A percentile compares a stretch with the other conserved stretches of the same genome.
Evolutionary conservation across 64 coral and sea anemone species (phyloP).

Genomic region (Dendronephthya gigantea): DNA sequence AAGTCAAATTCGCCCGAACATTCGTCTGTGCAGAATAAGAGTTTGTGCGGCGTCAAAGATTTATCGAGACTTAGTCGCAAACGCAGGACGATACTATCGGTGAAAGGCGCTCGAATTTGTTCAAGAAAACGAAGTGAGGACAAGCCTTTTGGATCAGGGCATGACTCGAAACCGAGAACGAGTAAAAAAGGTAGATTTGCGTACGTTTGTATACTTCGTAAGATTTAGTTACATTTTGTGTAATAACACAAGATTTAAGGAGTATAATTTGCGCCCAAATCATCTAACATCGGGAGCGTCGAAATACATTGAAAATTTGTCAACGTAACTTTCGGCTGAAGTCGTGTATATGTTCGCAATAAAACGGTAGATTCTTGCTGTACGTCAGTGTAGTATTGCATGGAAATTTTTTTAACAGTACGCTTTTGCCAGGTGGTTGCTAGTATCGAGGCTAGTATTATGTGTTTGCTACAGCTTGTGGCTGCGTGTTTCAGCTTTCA

Average conservation of each 20-base stretch:
- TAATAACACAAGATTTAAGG: too few species aligned
- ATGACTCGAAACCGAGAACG: neutral
- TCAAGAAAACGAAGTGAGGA: neutral
- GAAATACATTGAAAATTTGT: too few species aligned
- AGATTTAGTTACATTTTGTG: too few species aligned
- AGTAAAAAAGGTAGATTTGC: neutral
- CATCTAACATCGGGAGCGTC: too few species aligned
- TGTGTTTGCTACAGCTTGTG: neutral
- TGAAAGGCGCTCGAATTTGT: neutral
- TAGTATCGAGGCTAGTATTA: too few species aligned
- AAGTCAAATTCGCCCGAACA: neutral
- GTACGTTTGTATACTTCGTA: neutral
- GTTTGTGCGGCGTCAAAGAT: neutral
- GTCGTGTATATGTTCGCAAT: too few species aligned
- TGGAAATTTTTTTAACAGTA: too few species aligned
- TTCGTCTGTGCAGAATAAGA: neutral
- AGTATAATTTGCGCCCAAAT: too few species aligned
- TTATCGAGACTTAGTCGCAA: neutral
- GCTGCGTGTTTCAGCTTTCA: neutral
- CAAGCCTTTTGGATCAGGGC: neutral
- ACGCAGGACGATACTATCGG: neutral
- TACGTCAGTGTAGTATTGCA: too few species aligned
- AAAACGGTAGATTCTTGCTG: too few species aligned
- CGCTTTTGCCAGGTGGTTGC: neutral
- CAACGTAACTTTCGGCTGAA: too few species aligned